Base-by-base conservation (phyloP, 2,888 invertebrate genomes). In the Philhelius pedissequus region DNA sequence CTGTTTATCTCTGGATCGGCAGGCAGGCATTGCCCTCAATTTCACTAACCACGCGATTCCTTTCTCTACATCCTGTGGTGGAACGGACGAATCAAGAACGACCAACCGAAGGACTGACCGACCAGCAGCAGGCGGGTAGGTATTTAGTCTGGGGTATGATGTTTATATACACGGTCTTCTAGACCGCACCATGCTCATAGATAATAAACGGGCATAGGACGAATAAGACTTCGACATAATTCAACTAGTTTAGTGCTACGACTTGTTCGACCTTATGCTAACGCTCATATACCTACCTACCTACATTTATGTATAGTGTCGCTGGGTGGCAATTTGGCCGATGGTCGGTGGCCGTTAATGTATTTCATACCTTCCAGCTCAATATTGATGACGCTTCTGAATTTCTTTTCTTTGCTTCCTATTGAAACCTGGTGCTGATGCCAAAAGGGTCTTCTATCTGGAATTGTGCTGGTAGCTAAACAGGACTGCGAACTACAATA, bases 1-100 rank as follows among this genome's bases (percentile, higher is more conserved):
- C 80, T 76, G 76, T 64, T 84, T 80, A 84, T 84, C 84, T 80
- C 40, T 60, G 78, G 74, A 83, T 83, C 83, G 75, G 74, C 79
- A 79, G 83, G 66, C 79, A 52, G 38, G 32, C 64, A 62, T 64
- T 54, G 70, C 66, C 81, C 81, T 66, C 77, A 77, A 78, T 78
- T 83, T 78, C 20, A 73, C 78, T 78, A 83, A 78, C 82, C 83
- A 66, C 78, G 78, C 83, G 79, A 70, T 70, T 69, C 62, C 68
- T 40, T 73, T 60, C 68, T 54, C 38, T 27, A 62, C 40, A 68
- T 69, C 32, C 54, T 62, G 64, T 30, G 20, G 20, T 18, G 20
- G 48, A 48, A 43, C 13, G 27, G 27, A 40, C 9, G 11, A n/a
- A n/a, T n/a, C n/a, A n/a, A 45, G n/a, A 4, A 43, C 13, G 35